Evolutionary conservation across 2,888 invertebrate genomes (phyloP).

Genomic region (Stenodema calcarata): DNA sequence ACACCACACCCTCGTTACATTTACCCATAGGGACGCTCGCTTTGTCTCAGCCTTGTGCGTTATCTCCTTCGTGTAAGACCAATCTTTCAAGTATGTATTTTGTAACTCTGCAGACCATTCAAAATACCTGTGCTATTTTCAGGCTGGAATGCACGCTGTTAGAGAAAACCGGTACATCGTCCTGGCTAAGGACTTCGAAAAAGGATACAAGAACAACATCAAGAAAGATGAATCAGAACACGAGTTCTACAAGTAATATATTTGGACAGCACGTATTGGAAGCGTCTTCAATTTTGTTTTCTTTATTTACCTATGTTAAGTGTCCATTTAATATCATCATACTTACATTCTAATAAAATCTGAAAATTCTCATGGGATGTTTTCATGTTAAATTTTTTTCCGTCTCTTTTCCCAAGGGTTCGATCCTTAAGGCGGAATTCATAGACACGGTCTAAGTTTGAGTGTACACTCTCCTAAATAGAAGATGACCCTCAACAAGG

Average conservation of each 20-base stretch:
- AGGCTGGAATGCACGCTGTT: slow-evolving; percentile 99
- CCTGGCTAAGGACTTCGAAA: slow-evolving; percentile 98
- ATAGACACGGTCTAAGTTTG: too few species aligned
- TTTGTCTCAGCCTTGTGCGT: too few species aligned
- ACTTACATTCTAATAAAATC: not conserved
- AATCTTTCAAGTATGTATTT: too few species aligned
- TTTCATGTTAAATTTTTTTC: too few species aligned
- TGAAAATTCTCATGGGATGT: not conserved
- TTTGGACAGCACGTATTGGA: not conserved
- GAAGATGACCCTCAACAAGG: too few species aligned
- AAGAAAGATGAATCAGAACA: slow-evolving; percentile 99
- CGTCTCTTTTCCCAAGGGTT: too few species aligned
- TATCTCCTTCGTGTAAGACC: too few species aligned
- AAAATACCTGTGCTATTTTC: slow-evolving; percentile 54
- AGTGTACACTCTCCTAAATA: too few species aligned
- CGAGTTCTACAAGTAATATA: slow-evolving; percentile 97
- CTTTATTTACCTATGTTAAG: not conserved
- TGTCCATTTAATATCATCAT: not conserved
- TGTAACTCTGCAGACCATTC: not conserved
- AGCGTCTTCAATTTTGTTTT: not conserved
- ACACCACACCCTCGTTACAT: too few species aligned
- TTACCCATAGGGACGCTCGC: too few species aligned
- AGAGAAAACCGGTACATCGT: slow-evolving; percentile 99
- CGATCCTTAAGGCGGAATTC: too few species aligned
- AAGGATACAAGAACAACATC: slow-evolving; percentile 99